A percentile compares a stretch with the other conserved stretches of the same genome.
phyloP scores from a whole-genome alignment of 2,888 invertebrate species.

The Drosophila melanocephala region DNA sequence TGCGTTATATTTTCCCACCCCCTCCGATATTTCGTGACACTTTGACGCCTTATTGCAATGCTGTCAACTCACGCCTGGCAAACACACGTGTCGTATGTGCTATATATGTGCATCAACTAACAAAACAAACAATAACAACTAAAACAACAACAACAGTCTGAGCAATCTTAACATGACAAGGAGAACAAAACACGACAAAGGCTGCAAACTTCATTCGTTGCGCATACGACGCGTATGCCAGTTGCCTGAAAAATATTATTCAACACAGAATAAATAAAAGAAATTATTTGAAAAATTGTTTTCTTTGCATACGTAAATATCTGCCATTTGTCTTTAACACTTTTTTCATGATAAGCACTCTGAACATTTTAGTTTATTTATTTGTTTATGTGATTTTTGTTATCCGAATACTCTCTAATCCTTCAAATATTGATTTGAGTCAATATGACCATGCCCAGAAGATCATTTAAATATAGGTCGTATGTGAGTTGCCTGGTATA shows the following conservation, averaged over 20 bases:
- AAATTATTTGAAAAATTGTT: neutral
- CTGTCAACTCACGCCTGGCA: constrained; percentile 54
- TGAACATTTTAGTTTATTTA: neutral
- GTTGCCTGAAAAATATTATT: constrained; percentile 1
- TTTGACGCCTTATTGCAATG: constrained; percentile 57
- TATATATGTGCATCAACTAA: constrained; percentile 28
- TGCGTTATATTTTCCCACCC: neutral
- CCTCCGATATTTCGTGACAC: constrained; percentile 42
- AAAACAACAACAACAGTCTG: neutral
- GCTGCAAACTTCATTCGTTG: constrained; percentile 44
- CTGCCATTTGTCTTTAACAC: neutral
- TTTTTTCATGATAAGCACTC: neutral
- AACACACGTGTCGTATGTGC: constrained; percentile 61
- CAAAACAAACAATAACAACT: neutral
- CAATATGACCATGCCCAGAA: neutral
- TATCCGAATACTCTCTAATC: no score
- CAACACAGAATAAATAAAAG: neutral
- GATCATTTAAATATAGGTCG: neutral
- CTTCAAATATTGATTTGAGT: neutral
- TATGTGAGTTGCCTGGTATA: neutral
- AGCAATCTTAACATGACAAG: constrained; percentile 17
- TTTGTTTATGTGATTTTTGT: neutral
- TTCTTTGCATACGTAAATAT: neutral
- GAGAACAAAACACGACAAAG: constrained; percentile 41
- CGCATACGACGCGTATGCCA: constrained; percentile 51